A percentile compares a stretch with the other conserved stretches of the same genome.
phyloP scores from a whole-genome alignment of 1,140 invertebrate species.

The Ptiloglossa arizonensis region DNA sequence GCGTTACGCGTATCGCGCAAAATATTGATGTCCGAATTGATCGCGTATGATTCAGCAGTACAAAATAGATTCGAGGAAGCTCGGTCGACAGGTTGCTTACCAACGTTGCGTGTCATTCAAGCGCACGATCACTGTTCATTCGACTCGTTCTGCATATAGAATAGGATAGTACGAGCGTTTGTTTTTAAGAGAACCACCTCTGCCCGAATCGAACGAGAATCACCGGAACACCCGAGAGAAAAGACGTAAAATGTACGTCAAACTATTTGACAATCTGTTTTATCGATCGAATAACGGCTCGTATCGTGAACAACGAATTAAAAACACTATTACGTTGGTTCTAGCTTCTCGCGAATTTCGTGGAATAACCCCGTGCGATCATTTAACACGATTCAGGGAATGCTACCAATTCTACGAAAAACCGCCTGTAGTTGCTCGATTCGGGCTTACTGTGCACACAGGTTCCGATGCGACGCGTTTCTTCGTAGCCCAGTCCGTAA shows the following conservation, averaged over 20 bases:
- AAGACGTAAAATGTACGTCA: too few species aligned
- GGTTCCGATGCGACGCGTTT: not conserved
- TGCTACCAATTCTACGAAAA: not conserved
- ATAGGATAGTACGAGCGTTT: too few species aligned
- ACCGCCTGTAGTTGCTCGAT: not conserved
- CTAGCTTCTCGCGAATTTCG: not conserved
- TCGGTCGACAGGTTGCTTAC: slow-evolving; percentile 44
- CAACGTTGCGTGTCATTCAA: slow-evolving; percentile 51
- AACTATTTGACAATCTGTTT: too few species aligned
- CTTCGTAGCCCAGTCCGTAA: not conserved
- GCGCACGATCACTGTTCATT: not conserved
- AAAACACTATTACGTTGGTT: not conserved
- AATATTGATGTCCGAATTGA: slow-evolving; percentile 51
- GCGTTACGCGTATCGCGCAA: slow-evolving; percentile 35
- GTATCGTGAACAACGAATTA: not conserved
- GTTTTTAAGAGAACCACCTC: too few species aligned
- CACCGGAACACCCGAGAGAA: too few species aligned
- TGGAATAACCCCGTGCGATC: not conserved
- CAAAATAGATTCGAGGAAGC: slow-evolving; percentile 61
- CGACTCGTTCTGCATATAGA: not conserved
- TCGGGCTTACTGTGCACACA: not conserved
- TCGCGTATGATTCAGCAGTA: slow-evolving; percentile 58
- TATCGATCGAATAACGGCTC: not conserved
- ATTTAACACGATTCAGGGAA: not conserved
- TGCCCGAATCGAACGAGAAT: too few species aligned